These are phyloP conservation scores for Corydoras sp. DNA, from an alignment of 2,113 vertebrate species.

Conservation along the genomic window DNA sequence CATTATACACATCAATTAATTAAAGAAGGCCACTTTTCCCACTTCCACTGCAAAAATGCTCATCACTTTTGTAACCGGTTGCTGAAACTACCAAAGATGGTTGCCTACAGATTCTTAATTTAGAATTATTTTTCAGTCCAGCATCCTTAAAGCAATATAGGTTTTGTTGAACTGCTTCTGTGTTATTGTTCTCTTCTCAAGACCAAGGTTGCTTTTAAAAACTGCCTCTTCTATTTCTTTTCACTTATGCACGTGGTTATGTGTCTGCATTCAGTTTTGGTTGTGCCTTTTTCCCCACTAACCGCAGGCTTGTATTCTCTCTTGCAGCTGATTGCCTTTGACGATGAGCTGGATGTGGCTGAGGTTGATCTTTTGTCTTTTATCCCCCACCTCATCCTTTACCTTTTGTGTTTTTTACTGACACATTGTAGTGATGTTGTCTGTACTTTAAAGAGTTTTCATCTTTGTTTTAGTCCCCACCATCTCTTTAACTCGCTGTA, in stretches of 20 bases:
- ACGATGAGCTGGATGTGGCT: slow-evolving; percentile 93
- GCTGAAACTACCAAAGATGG: too few species aligned
- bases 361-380: slow-evolving; percentile 84
- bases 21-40: too few species aligned
- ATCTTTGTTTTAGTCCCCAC: slow-evolving; percentile 6
- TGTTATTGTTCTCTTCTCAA: slow-evolving; percentile 12
- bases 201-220: background rate
- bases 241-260: slow-evolving; percentile 15
- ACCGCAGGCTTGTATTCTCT: slow-evolving; percentile 68
- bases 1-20: too few species aligned
- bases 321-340: slow-evolving; percentile 90
- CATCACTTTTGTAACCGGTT: background rate
- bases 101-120: too few species aligned
- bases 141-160: background rate
- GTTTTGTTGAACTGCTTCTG: slow-evolving; percentile 17
- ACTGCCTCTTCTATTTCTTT: slow-evolving; percentile 9
- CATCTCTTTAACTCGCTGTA: background rate
- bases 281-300: slow-evolving; percentile 54
- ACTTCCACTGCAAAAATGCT: background rate
- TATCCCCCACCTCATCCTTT: slow-evolving; percentile 43
- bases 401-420: slow-evolving; percentile 15
- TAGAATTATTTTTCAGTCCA: background rate
- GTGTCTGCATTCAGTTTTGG: slow-evolving; percentile 13
- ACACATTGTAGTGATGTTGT: background rate
- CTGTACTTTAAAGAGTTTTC: slow-evolving; percentile 8